Percentiles rank a stretch among this genome's conserved stretches.
Conservation (phyloP, 1,140 invertebrate species). For the Ceratina japonica region DNA sequence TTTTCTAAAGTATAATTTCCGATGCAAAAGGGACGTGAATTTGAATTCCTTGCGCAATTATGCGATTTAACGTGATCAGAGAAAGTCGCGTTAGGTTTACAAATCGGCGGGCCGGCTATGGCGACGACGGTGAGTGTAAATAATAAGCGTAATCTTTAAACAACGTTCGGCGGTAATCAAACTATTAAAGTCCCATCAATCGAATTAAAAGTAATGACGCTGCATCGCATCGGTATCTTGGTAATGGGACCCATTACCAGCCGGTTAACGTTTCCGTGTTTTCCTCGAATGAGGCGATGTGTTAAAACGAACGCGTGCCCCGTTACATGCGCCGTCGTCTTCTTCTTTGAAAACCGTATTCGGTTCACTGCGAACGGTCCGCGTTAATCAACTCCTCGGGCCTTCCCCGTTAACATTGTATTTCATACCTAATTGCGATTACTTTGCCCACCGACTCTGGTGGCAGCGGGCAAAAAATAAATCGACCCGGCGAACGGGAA, state of each 20-base stretch:
- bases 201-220: conserved; percentile 4
- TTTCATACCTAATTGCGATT: too few species aligned
- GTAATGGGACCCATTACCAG: neutral
- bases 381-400: too few species aligned
- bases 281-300: neutral
- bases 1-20: too few species aligned
- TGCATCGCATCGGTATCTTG: neutral
- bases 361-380: too few species aligned
- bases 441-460: too few species aligned
- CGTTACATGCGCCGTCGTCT: too few species aligned
- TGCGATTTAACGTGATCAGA: neutral
- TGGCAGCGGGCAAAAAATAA: too few species aligned
- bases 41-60: conserved; percentile 4
- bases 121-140: neutral
- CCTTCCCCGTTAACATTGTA: too few species aligned
- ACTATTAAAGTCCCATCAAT: conserved; percentile 16
- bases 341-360: neutral
- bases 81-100: conserved; percentile 23
- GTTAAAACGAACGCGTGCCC: neutral
- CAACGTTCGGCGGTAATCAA: conserved; percentile 16
- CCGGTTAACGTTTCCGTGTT: conserved; percentile 8
- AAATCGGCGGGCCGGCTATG: neutral
- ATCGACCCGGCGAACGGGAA: too few species aligned
- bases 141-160: conserved; percentile 42
- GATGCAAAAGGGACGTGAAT: too few species aligned